Percentiles rank a stretch among this genome's conserved stretches.
Conservation (phyloP, 2,888 invertebrate species). For the Acanthoscelides obtectus region DNA sequence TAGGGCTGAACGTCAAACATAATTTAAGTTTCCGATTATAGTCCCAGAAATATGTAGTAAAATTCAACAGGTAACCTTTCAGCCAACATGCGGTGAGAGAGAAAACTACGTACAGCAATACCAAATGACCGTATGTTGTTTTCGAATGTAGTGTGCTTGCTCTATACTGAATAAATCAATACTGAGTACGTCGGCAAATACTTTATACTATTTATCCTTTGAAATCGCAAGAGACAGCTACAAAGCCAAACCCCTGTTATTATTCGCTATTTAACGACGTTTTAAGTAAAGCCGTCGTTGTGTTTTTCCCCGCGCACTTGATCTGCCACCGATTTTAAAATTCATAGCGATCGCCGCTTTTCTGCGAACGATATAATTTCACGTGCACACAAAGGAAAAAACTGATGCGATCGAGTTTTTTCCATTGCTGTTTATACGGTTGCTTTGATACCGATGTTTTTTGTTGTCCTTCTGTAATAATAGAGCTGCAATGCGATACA, state of each 20-base stretch:
- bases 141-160: neutral
- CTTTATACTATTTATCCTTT: neutral
- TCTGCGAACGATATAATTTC: neutral
- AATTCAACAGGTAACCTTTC: too few species aligned
- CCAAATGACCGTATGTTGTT: neutral
- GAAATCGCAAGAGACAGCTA: neutral
- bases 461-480: neutral
- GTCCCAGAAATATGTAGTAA: too few species aligned
- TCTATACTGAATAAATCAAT: neutral
- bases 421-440: neutral
- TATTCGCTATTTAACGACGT: neutral
- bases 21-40: too few species aligned
- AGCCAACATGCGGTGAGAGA: too few species aligned
- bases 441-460: neutral
- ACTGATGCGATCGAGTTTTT: neutral
- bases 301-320: neutral
- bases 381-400: neutral
- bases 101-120: too few species aligned
- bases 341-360: neutral
- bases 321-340: neutral
- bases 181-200: neutral
- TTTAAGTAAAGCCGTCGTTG: neutral
- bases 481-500: neutral
- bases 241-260: neutral
- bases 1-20: too few species aligned